Conservation (phyloP, 2,888 invertebrate genomes). For the Gortyna flavago region DNA sequence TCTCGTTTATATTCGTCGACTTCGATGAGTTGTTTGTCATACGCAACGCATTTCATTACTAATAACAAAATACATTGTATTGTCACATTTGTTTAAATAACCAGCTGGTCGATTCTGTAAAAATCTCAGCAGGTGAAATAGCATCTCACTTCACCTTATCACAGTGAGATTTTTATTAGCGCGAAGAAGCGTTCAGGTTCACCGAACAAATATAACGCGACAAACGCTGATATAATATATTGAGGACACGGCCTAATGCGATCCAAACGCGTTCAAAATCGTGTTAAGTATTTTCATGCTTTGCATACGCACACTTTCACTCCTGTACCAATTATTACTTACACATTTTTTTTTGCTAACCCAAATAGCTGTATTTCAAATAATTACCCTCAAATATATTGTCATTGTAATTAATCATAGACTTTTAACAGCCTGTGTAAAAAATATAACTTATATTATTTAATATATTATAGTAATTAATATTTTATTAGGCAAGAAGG, state of each 20-base stretch:
- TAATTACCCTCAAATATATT: conserved; percentile 18
- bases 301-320: background rate
- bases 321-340: conserved; percentile 10
- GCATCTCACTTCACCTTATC: background rate
- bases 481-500: conserved; percentile 47
- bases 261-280: background rate
- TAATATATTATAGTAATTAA: conserved; percentile 38
- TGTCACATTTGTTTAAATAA: background rate
- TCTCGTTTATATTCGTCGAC: conserved; percentile 8
- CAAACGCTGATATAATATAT: background rate
- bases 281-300: background rate
- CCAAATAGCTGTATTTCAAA: conserved; percentile 8
- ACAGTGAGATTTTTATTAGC: background rate
- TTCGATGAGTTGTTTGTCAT: background rate
- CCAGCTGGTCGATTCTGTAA: background rate
- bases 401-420: conserved; percentile 37
- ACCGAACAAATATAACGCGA: background rate
- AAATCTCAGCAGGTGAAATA: background rate
- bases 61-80: background rate
- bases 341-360: background rate
- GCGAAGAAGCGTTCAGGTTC: background rate
- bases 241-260: background rate
- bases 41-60: background rate
- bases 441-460: conserved; percentile 35
- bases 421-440: conserved; percentile 33